Evolutionary conservation across 1,140 invertebrate species (phyloP).

Genomic region (Aradophagus sp.): DNA sequence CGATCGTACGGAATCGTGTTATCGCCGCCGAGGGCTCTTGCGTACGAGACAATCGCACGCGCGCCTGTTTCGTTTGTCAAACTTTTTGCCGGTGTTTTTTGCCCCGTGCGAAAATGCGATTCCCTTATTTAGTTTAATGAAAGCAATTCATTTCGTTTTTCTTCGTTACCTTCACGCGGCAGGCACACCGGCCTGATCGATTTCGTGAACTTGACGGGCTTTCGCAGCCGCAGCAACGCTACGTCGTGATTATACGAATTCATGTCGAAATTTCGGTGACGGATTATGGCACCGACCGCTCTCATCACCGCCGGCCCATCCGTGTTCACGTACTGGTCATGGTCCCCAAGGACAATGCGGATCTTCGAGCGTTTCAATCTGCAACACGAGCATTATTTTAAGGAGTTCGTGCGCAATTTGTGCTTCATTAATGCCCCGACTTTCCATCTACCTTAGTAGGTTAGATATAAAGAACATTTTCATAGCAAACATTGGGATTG

Average conservation of each 20-base stretch:
- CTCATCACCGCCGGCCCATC: conserved; percentile 76
- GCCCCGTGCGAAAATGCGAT: neutral
- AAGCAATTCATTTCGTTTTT: neutral
- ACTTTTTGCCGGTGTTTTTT: too few relatives aligned
- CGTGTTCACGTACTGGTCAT: conserved; percentile 85
- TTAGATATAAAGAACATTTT: conserved; percentile 17
- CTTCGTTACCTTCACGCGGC: conserved; percentile 77
- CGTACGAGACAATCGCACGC: too few relatives aligned
- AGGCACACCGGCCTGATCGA: conserved; percentile 87
- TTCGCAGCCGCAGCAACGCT: conserved; percentile 84
- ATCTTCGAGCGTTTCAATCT: conserved; percentile 86
- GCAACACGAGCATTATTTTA: conserved; percentile 20
- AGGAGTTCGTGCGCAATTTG: conserved; percentile 6
- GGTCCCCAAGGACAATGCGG: conserved; percentile 85
- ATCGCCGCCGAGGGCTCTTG: too few relatives aligned
- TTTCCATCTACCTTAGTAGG: conserved; percentile 17
- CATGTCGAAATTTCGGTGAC: conserved; percentile 87
- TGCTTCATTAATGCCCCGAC: conserved; percentile 7
- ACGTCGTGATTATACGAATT: conserved; percentile 92
- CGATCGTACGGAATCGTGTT: too few relatives aligned
- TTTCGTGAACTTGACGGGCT: conserved; percentile 85
- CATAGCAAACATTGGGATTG: conserved; percentile 5
- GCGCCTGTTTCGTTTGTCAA: too few relatives aligned
- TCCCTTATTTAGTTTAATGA: neutral
- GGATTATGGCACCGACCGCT: conserved; percentile 82